Evolutionary conservation across 2,113 vertebrate species (phyloP).

Genomic region (Amphiprion percula): DNA sequence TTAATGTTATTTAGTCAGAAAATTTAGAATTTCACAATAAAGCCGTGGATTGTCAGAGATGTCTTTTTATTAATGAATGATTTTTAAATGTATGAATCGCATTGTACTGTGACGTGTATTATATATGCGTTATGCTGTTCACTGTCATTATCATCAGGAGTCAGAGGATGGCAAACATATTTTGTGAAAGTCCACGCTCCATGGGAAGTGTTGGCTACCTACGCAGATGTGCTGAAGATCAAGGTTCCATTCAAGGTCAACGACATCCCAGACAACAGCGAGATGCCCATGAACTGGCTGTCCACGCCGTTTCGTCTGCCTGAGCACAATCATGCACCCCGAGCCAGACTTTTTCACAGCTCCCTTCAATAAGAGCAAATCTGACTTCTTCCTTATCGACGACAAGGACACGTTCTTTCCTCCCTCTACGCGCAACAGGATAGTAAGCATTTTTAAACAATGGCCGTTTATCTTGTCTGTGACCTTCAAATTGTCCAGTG

Average conservation of each 20-base stretch:
- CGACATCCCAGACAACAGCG: constrained; percentile 83
- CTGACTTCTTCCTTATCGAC: constrained; percentile 93
- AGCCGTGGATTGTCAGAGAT: neutral
- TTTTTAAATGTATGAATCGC: neutral
- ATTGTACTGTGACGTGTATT: too few species aligned
- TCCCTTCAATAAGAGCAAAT: constrained; percentile 91
- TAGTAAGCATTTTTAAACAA: constrained; percentile 84
- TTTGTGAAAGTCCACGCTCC: constrained; percentile 97
- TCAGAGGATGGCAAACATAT: constrained; percentile 93
- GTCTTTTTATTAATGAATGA: neutral
- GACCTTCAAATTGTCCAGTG: neutral
- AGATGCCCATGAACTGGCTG: constrained; percentile 86
- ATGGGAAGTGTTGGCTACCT: constrained; percentile 94
- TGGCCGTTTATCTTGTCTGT: constrained; percentile 23
- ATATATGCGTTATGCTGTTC: neutral
- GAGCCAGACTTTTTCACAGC: constrained; percentile 93
- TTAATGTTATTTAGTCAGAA: neutral
- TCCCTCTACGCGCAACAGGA: constrained; percentile 93
- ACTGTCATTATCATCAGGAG: constrained; percentile 81
- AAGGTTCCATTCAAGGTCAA: constrained; percentile 93
- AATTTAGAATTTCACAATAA: constrained; percentile 1
- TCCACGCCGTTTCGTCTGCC: constrained; percentile 88
- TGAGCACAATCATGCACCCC: constrained; percentile 87
- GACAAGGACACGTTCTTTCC: constrained; percentile 91
- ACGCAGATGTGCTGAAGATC: constrained; percentile 95